These are phyloP conservation scores for Parapsyche elsis DNA, from an alignment of 1,140 invertebrate genomes.

Conservation along the genomic window DNA sequence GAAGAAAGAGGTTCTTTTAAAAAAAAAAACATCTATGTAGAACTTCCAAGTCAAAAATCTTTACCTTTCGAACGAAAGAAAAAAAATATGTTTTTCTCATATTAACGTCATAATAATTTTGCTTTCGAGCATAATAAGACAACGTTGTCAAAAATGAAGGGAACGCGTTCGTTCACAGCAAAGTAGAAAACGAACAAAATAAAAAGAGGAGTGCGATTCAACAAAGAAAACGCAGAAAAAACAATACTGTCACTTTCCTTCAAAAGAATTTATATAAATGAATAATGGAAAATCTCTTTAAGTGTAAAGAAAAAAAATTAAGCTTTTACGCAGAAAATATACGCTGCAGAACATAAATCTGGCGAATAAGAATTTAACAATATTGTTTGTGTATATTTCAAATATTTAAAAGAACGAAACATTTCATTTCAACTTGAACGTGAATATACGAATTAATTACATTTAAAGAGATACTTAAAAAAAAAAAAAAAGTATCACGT, in stretches of 20 bases:
- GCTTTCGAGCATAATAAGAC: constrained; percentile 21
- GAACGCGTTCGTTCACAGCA: neutral
- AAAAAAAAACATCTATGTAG: neutral
- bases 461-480: too few species aligned
- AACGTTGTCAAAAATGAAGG: constrained; percentile 13
- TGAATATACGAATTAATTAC: too few species aligned
- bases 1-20: too few species aligned
- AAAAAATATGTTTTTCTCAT: neutral
- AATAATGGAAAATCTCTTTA: constrained; percentile 27
- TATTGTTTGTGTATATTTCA: too few species aligned
- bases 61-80: neutral
- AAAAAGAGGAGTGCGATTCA: neutral
- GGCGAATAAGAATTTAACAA: too few species aligned
- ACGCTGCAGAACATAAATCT: too few species aligned
- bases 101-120: constrained; percentile 26
- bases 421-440: too few species aligned
- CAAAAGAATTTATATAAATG: constrained; percentile 22
- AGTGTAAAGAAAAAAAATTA: constrained; percentile 11
- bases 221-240: constrained; percentile 2
- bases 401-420: too few species aligned
- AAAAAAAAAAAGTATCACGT: neutral
- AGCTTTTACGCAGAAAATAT: too few species aligned
- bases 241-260: constrained; percentile 25
- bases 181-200: neutral
- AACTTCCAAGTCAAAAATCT: neutral